These are phyloP conservation scores for Mythimna ferrago DNA, from an alignment of 2,888 invertebrate species.

Conservation along the genomic window DNA sequence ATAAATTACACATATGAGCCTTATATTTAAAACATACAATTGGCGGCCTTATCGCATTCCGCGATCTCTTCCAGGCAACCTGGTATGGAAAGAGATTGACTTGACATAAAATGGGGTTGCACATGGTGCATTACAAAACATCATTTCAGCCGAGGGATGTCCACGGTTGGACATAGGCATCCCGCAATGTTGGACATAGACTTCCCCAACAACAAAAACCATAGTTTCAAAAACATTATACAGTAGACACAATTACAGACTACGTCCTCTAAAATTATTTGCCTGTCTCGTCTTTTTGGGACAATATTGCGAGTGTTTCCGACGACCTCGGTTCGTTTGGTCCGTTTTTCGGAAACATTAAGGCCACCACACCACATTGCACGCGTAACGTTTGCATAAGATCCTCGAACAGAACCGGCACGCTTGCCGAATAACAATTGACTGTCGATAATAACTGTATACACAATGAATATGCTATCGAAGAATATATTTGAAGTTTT, in stretches of 20 bases:
- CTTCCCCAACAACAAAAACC: too few species aligned
- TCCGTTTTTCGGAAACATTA: constrained; percentile 68
- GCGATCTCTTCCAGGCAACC: too few species aligned
- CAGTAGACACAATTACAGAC: constrained; percentile 5
- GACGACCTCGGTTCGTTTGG: constrained; percentile 61
- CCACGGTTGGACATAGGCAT: too few species aligned
- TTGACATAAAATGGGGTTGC: too few species aligned
- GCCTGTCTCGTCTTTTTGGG: constrained; percentile 17
- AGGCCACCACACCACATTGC: constrained; percentile 62
- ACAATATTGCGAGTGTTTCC: constrained; percentile 46
- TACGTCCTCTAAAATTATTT: constrained; percentile 36
- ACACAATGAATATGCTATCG: constrained; percentile 7
- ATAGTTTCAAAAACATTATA: neutral
- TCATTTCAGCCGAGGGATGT: too few species aligned
- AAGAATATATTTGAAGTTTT: constrained; percentile 13
- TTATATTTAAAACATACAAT: too few species aligned
- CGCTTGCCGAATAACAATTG: constrained; percentile 77
- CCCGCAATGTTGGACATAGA: too few species aligned
- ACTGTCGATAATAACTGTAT: constrained; percentile 46
- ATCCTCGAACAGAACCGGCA: constrained; percentile 67
- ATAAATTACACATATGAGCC: too few species aligned
- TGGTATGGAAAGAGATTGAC: too few species aligned
- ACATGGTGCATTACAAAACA: too few species aligned
- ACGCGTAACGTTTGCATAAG: constrained; percentile 82
- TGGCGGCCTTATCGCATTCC: too few species aligned